A percentile compares a stretch with the other conserved stretches of the same genome.
phyloP scores from a whole-genome alignment of 1,140 invertebrate species.

The Ceratina calcarata region DNA sequence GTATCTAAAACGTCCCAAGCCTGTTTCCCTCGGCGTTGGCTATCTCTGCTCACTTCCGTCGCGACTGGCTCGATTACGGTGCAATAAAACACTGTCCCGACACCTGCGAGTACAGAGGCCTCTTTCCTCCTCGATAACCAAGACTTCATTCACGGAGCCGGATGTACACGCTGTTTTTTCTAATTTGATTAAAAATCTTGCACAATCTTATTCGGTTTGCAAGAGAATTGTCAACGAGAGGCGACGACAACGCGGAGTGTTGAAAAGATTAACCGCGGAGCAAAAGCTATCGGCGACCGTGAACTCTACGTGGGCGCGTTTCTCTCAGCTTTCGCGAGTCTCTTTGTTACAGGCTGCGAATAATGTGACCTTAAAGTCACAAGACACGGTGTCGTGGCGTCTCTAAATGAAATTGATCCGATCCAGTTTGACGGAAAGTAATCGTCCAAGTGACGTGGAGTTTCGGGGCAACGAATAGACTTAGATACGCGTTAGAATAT shows the following conservation, averaged over 20 bases:
- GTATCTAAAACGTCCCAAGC: constrained; percentile 42
- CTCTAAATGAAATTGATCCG: background rate
- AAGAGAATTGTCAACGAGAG: background rate
- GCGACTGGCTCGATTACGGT: constrained; percentile 72
- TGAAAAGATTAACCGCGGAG: constrained; percentile 5
- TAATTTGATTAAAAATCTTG: constrained; percentile 9
- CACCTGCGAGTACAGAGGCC: constrained; percentile 73
- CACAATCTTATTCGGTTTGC: background rate
- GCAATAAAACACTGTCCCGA: constrained; percentile 74
- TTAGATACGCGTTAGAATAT: too few species aligned
- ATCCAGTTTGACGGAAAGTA: too few species aligned
- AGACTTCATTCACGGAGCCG: constrained; percentile 54
- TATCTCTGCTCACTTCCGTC: constrained; percentile 73
- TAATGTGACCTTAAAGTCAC: background rate
- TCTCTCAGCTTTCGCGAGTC: constrained; percentile 1
- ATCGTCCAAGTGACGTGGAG: too few species aligned
- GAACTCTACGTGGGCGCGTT: background rate
- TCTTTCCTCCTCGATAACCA: constrained; percentile 65
- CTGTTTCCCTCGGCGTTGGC: constrained; percentile 63
- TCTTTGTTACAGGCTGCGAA: background rate
- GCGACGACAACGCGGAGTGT: background rate
- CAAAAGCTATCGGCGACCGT: background rate
- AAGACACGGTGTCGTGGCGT: background rate
- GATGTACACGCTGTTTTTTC: constrained; percentile 44
- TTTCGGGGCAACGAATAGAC: too few species aligned